Evolutionary conservation across 2,888 invertebrate species (phyloP), one percentile per base, ranked within the genome.

Genomic region (Aplocera efformata): DNA sequence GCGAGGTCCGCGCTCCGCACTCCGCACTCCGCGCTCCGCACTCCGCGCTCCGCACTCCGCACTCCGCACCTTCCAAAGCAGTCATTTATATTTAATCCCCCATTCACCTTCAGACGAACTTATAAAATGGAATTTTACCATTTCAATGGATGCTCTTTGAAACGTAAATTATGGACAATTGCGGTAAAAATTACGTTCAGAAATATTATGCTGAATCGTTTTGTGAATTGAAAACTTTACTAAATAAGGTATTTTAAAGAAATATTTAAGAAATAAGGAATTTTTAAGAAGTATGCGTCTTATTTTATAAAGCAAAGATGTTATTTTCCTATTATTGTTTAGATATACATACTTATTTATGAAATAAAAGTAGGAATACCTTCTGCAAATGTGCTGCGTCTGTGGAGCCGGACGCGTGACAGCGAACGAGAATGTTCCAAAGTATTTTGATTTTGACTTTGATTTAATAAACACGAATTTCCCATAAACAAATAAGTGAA

Each of bases 61-160:
- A n/a, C n/a, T n/a, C n/a, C 36, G 45, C 40, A 32, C 32, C 45
- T 45, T 42, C 36, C 29, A 32, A 45, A 42, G 42, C 50, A 34
- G 45, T 43, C 36, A 50, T 43, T 48, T 51, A 56, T 54, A 51
- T 58, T 57, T 58, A 58, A 57, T 57, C 58, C 61, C 49, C 50
- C 37, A 53, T 56, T 61, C 60, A 50, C 48, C 53, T 42, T 33
- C 35, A 37, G 45, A 53, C 42, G 46, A 54, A 59, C 48, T 53
- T 56, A 55, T 41, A 48, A 60, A 60, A 51, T 48, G 50, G 44
- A 50, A 50, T 63, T 55, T 47, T 52, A 46, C 49, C 56, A 48
- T 45, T 48, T 52, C 32, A 50, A 50, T 47, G 38, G 48, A 33
- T 32, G 37, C 45, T 36, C 41, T 34, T 27, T 36, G 33, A 41